These are phyloP conservation scores for Nyctibius grandis DNA, from an alignment of 2,797 vertebrate species.

Conservation along the genomic window DNA sequence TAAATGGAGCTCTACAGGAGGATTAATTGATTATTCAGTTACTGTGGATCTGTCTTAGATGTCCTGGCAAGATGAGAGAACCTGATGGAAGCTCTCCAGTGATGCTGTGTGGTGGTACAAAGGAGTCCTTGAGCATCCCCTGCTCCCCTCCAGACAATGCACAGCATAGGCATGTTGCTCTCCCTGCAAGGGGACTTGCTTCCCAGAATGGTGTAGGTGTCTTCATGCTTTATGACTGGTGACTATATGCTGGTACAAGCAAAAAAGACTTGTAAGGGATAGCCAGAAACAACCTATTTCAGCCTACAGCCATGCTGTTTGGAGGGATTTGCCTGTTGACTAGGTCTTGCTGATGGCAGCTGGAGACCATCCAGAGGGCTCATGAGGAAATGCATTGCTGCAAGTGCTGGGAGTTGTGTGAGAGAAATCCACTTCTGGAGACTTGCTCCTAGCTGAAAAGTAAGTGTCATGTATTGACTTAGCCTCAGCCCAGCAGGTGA, in stretches of 20 bases:
- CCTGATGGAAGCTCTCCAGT: constrained; percentile 49
- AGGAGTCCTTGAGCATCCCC: background rate
- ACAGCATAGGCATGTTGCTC: accelerated
- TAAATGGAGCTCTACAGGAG: constrained; percentile 74
- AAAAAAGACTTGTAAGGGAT: background rate
- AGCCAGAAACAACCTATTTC: background rate
- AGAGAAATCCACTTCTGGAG: background rate
- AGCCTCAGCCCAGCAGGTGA: background rate
- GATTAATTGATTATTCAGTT: constrained; percentile 78
- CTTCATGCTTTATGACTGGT: background rate
- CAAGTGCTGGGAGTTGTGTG: background rate
- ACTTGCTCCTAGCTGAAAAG: background rate
- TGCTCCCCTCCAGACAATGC: background rate
- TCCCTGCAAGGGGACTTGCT: background rate
- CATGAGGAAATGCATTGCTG: background rate
- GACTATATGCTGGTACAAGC: background rate
- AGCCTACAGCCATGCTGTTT: background rate
- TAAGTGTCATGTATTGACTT: background rate
- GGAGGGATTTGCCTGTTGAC: background rate
- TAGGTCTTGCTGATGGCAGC: background rate
- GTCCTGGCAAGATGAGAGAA: constrained; percentile 66
- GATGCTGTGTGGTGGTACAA: constrained; percentile 29
- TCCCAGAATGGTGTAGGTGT: background rate
- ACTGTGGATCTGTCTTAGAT: constrained; percentile 66
- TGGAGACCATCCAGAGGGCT: background rate